Evolutionary conservation across 2,797 vertebrate genomes (phyloP).

Genomic region (Protosalanx chinensis): DNA sequence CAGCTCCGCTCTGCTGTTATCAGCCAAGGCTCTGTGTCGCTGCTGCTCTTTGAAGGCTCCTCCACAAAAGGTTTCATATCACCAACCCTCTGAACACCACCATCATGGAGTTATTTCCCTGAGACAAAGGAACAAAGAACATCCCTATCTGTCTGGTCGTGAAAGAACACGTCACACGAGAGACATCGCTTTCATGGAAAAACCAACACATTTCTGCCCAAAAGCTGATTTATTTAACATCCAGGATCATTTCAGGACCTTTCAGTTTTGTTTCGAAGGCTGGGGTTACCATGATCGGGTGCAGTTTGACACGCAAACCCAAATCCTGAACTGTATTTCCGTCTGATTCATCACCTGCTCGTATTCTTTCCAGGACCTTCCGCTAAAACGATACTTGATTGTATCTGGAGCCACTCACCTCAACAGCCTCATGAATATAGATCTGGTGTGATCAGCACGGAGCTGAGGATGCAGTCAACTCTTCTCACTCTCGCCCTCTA

Average conservation of each 20-base stretch:
- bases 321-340: constrained; percentile 7
- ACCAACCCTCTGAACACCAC: constrained; percentile 61
- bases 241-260: constrained; percentile 39
- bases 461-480: constrained; percentile 51
- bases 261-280: constrained; percentile 29
- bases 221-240: too few relatives aligned
- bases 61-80: constrained; percentile 66
- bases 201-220: too few relatives aligned
- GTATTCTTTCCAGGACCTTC: constrained; percentile 51
- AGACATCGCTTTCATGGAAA: too few relatives aligned
- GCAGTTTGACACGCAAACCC: constrained; percentile 21
- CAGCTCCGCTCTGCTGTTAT: constrained; percentile 60
- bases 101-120: constrained; percentile 58
- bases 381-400: constrained; percentile 59
- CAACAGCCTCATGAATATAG: constrained; percentile 70
- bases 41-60: constrained; percentile 63
- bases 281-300: constrained; percentile 12
- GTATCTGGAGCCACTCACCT: constrained; percentile 63
- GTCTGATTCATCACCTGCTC: constrained; percentile 48
- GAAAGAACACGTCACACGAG: too few relatives aligned
- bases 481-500: constrained; percentile 48
- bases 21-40: constrained; percentile 59
- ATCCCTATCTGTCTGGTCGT: neutral
- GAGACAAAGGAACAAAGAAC: constrained; percentile 63
- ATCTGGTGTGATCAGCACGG: constrained; percentile 56